Base-by-base conservation (phyloP, 2,888 invertebrate species). In the Candidula unifasciata region DNA sequence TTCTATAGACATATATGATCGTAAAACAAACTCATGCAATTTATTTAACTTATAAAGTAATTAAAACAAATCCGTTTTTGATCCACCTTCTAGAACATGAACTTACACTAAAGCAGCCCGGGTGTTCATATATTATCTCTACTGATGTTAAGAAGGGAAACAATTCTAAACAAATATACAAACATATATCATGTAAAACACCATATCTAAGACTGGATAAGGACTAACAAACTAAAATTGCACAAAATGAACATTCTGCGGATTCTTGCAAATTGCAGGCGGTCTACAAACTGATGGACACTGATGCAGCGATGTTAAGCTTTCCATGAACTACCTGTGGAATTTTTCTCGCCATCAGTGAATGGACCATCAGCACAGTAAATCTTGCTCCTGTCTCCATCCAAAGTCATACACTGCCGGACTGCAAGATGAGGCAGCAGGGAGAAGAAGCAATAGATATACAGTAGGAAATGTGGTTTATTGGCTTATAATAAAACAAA, bases 301-400 rank as follows among this genome's bases (percentile, higher is more conserved):
- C n/a, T n/a, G 60, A 60, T 60, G 60, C 24, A 60, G n/a, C 60
- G 21, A 60, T 13, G 44, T 5, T 24, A 60, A 60, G 60, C 18
- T 13, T 24, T 16, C 60, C n/a, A 21, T 74, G 52, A 27, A 35
- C 80, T 90, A 90, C 90, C 90, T 90, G 89, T 87, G 74, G 85
- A 85, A 27, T 88, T 87, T 81, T 86, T 88, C 86, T 85, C 87
- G 84, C 84, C 86, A 6, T 80, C 84, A 35, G 83, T 79, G 27
- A 69, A 44, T 21, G 64, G 78, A 33, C 89, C 89, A 80, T 90
- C 90, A 21, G 90, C 89, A 87, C 92, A 92, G 84, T 91, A 88
- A 68, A 92, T 91, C 88, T 89, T 90, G 88, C 89, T 90, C 74
- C 90, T 87, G 64, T 90, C 91, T 69, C 88, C 88, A 86, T 91